A percentile compares a stretch with the other conserved stretches of the same genome.
Conservation (phyloP, 2,888 invertebrate species). For the Spisula solida region DNA sequence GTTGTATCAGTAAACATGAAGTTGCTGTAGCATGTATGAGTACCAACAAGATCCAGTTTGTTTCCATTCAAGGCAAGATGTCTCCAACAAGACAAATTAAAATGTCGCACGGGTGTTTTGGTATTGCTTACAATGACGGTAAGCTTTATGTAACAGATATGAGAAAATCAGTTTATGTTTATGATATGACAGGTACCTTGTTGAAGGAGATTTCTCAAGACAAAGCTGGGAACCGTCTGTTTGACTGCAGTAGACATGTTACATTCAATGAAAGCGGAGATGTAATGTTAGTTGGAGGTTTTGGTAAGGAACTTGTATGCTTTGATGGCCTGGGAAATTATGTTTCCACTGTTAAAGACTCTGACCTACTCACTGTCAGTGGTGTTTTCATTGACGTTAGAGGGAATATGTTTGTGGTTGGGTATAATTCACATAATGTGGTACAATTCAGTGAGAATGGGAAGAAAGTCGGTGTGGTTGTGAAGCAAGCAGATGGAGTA, state of each 20-base stretch:
- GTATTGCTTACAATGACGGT: neutral
- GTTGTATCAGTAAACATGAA: neutral
- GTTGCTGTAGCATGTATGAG: neutral
- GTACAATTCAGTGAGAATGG: neutral
- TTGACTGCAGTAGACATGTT: neutral
- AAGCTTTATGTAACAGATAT: neutral
- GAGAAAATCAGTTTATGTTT: neutral
- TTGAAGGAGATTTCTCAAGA: neutral
- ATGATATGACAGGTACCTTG: slow-evolving; percentile 11
- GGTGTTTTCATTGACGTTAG: neutral
- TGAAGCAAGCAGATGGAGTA: neutral
- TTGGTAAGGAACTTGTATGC: neutral
- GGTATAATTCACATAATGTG: neutral
- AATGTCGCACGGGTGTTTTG: neutral
- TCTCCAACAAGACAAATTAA: neutral
- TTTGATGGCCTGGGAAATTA: neutral
- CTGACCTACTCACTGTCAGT: neutral
- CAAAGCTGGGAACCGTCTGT: neutral
- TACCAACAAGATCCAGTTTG: neutral
- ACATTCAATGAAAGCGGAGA: neutral
- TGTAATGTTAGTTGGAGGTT: neutral
- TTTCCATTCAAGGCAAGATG: neutral
- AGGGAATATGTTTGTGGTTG: neutral
- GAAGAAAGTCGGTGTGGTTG: neutral
- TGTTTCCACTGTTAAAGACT: neutral